Evolutionary conservation across 2,888 invertebrate genomes (phyloP).

Genomic region (Zelleria hepariella): DNA sequence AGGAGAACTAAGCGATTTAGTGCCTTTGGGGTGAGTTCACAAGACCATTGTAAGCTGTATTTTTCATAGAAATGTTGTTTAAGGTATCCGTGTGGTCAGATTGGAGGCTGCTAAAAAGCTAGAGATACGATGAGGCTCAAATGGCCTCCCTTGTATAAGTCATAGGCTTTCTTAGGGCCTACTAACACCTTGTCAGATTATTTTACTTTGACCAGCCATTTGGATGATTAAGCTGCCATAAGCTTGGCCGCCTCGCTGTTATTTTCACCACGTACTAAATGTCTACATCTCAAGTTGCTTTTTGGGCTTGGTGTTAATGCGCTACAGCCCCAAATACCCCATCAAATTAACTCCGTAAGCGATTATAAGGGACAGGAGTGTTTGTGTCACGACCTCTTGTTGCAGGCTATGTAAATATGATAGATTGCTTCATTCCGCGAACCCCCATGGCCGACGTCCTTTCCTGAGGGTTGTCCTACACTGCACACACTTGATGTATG

Average conservation of each 20-base stretch:
- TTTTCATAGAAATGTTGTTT: no score
- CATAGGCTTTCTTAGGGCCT: no score
- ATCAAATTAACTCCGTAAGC: not conserved
- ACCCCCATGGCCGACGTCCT: not conserved
- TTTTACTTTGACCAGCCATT: no score
- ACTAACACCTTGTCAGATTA: no score
- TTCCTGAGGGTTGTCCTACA: not conserved
- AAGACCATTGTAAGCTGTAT: not conserved
- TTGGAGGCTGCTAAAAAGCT: no score
- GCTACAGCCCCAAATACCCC: not conserved
- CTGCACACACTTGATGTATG: not conserved
- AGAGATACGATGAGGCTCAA: no score
- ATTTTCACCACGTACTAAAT: no score
- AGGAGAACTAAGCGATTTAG: constrained; percentile 94
- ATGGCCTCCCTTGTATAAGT: no score
- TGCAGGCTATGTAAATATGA: not conserved
- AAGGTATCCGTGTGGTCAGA: not conserved
- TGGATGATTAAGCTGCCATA: no score
- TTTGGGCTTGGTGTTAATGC: no score
- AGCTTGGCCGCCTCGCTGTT: no score
- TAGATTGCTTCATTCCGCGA: not conserved
- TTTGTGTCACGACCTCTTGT: not conserved
- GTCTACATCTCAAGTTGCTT: no score
- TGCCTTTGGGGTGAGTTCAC: constrained; percentile 90
- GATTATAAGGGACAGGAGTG: not conserved